Percentiles rank a stretch among this genome's conserved stretches.
These are phyloP conservation scores for Temnothorax rugatulus DNA, from an alignment of 2,888 invertebrate genomes.

Conservation along the genomic window DNA sequence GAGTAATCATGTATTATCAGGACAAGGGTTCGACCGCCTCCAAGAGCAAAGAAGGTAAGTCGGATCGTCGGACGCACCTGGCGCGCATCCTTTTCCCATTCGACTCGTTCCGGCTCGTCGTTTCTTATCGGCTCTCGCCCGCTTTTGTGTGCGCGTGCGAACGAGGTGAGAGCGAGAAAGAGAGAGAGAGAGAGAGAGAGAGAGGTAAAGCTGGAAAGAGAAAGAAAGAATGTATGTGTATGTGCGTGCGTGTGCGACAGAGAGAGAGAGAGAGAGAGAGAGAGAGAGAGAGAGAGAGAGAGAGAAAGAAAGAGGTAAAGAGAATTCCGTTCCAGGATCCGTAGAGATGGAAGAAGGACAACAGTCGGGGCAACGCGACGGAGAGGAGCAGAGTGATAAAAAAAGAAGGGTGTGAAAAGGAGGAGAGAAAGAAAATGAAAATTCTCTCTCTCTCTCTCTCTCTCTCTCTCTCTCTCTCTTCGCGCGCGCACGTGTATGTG, in stretches of 20 bases:
- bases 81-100: background rate
- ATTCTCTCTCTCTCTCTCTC: too few relatives aligned
- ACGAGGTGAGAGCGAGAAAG: conserved; percentile 59
- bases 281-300: background rate
- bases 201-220: background rate
- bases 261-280: background rate
- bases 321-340: conserved; percentile 54
- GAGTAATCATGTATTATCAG: conserved; percentile 85
- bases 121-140: conserved; percentile 21
- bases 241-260: background rate
- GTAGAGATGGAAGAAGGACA: conserved; percentile 28
- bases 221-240: background rate
- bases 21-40: conserved; percentile 84
- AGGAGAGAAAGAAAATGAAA: background rate
- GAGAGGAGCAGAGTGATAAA: conserved; percentile 38
- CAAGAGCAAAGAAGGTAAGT: conserved; percentile 85
- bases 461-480: background rate
- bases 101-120: conserved; percentile 15
- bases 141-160: conserved; percentile 58
- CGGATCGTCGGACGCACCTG: conserved; percentile 49
- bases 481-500: background rate
- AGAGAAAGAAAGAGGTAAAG: background rate
- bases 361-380: conserved; percentile 37
- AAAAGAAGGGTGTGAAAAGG: background rate
- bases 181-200: conserved; percentile 55